Conservation (phyloP, 2,888 invertebrate species). For the Lithophane leautieri region DNA sequence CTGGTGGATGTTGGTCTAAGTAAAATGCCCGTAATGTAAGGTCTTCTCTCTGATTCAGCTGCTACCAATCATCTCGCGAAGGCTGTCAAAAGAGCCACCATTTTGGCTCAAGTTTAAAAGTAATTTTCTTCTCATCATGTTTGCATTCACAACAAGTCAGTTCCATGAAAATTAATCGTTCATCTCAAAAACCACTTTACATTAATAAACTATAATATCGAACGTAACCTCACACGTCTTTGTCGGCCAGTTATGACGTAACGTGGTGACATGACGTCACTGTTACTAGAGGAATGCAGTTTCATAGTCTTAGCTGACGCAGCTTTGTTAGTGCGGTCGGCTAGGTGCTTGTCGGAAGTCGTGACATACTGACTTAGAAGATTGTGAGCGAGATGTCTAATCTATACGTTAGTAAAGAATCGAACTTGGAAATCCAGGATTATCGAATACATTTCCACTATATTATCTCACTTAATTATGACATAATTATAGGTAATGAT, state of each 20-base stretch:
- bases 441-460: not conserved
- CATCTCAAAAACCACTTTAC: not conserved
- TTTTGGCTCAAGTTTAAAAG: no score
- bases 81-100: no score
- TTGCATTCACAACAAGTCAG: not conserved
- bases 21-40: no score
- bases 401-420: no score
- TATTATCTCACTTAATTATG: not conserved
- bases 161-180: no score
- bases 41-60: no score
- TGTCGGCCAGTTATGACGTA: slow-evolving; percentile 23
- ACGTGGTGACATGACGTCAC: slow-evolving; percentile 55
- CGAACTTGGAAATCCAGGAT: not conserved
- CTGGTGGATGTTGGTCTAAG: no score
- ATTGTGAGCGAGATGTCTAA: not conserved
- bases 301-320: slow-evolving; percentile 65
- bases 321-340: slow-evolving; percentile 60
- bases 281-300: slow-evolving; percentile 69
- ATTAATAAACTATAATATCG: slow-evolving; percentile 8
- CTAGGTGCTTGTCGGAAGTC: slow-evolving; percentile 44
- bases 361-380: slow-evolving; percentile 36
- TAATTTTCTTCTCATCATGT: no score
- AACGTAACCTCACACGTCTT: not conserved
- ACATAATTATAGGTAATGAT: not conserved
- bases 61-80: no score